A percentile compares a stretch with the other conserved stretches of the same genome.
phyloP scores from a whole-genome alignment of 2,113 vertebrate genomes.

The Lepidothrix coronata region DNA sequence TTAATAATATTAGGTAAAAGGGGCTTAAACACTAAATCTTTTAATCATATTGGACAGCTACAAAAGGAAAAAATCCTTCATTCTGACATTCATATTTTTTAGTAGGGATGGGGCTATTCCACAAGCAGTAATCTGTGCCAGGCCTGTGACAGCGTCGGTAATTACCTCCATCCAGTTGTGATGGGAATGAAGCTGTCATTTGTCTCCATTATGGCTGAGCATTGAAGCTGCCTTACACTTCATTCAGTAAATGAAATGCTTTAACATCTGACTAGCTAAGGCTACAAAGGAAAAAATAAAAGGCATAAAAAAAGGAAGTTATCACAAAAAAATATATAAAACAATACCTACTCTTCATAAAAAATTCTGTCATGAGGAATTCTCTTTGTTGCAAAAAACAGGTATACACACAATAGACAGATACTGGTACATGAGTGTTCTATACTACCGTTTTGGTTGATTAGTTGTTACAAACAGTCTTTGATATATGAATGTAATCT shows the following conservation, averaged over 20 bases:
- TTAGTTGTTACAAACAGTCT: neutral
- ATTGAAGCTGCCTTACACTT: constrained; percentile 73
- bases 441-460: neutral
- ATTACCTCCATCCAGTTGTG: constrained; percentile 75
- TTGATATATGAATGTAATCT: fast-evolving
- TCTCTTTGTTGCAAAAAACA: neutral
- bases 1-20: constrained; percentile 11
- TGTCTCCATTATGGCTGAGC: constrained; percentile 74
- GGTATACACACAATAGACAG: neutral
- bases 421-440: neutral
- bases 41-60: constrained; percentile 25
- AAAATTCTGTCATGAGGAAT: neutral
- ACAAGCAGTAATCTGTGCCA: constrained; percentile 65
- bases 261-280: constrained; percentile 67
- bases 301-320: neutral
- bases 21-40: neutral
- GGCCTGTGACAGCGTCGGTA: constrained; percentile 69
- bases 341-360: neutral
- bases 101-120: constrained; percentile 17
- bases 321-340: neutral
- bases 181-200: constrained; percentile 69
- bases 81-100: neutral
- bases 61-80: neutral
- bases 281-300: neutral
- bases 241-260: constrained; percentile 79